Base-by-base conservation (phyloP, 2,888 invertebrate species). In the Dichetophora obliterata region DNA sequence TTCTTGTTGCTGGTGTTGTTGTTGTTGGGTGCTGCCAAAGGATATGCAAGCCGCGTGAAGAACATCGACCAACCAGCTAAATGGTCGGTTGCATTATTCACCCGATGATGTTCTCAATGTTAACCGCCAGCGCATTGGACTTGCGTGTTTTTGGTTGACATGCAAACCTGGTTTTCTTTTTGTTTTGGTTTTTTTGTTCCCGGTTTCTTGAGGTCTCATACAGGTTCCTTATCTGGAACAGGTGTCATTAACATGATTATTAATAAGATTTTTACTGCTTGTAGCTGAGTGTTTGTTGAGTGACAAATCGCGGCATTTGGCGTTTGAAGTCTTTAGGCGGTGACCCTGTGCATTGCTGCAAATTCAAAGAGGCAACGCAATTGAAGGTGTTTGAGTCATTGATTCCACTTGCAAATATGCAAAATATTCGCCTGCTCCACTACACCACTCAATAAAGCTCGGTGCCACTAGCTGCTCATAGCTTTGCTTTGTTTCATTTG, bases 191-290 rank as follows among this genome's bases (percentile, higher is more conserved):
- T 27, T 43, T 24, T 34, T n/a, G n/a, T n/a, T n/a, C n/a, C n/a
- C n/a, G n/a, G n/a, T 48, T 5, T 31, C 22, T 24, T 8, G 48
- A 50, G 65, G 65, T 19, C 68, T 14, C 68, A 19, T 14, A 22
- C 22, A 14, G 50, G 19, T 52, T 54, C 19, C 54, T 54, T 54
- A 69, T 52, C 69, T 52, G 27, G 75, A 77, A 77, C 78, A 79
- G 78, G 77, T 77, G 77, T 75, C 79, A 80, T 77, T 77, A 75
- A 71, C 77, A 77, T 76, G 73, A 78, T 80, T 79, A 77, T 76
- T 76, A 74, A 76, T 69, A 69, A 66, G 65, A 59, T 72, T 75
- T 57, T 63, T 75, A 68, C 34, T 68, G 73, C 63, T 69, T 76
- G 52, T 19, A 48, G 24, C 48, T 43, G 43, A 19, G 43, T 19